These are phyloP conservation scores for Sphenodon punctatus DNA, from an alignment of 2,797 vertebrate genomes.

Conservation along the genomic window DNA sequence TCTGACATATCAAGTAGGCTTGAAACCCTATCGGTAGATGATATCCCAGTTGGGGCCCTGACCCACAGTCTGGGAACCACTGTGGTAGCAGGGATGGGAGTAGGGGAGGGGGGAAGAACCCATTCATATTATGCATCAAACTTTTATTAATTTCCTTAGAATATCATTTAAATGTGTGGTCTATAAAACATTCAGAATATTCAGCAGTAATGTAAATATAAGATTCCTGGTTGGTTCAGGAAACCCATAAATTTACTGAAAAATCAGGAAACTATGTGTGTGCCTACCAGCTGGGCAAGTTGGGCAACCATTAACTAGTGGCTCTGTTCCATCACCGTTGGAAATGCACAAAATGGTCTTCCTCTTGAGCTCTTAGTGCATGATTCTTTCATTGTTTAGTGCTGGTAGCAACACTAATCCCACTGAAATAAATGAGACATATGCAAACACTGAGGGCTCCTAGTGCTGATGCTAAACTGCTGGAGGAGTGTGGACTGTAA, in stretches of 20 bases:
- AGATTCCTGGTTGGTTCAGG: conserved; percentile 14
- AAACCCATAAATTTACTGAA: conserved; percentile 35
- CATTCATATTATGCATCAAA: not conserved
- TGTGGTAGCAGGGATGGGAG: too few species aligned
- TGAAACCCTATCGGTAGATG: too few species aligned
- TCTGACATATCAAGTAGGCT: too few species aligned
- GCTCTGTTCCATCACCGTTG: conserved; percentile 5
- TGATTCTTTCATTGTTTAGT: too few species aligned
- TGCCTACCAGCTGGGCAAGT: conserved; percentile 10
- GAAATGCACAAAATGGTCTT: conserved; percentile 21
- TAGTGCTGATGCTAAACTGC: too few species aligned
- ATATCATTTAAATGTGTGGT: not conserved
- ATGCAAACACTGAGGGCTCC: not conserved
- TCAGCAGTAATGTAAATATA: conserved; percentile 37
- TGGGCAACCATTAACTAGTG: not conserved
- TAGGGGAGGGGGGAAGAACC: conserved; percentile 16
- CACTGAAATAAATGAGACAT: too few species aligned
- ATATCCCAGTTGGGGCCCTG: too few species aligned
- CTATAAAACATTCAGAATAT: conserved; percentile 16
- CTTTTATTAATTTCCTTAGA: conserved; percentile 28
- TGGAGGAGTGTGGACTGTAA: not conserved
- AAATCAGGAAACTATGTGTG: conserved; percentile 13
- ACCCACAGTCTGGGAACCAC: too few species aligned
- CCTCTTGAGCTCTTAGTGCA: too few species aligned
- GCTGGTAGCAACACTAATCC: too few species aligned